Conservation (phyloP, 2,888 invertebrate genomes). For the Aricia artaxerxes region DNA sequence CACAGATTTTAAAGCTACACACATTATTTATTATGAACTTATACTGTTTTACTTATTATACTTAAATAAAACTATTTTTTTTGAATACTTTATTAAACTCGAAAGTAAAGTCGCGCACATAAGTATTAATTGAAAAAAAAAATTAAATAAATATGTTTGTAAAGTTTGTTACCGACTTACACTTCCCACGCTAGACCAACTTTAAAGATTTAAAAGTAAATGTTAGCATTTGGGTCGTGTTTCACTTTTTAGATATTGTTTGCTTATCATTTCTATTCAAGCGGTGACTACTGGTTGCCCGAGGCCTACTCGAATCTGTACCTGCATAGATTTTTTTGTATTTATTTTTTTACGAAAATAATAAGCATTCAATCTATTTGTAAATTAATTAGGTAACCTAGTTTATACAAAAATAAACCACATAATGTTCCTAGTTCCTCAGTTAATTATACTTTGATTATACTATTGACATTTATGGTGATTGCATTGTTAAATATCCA, state of each 20-base stretch:
- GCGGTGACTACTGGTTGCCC: background rate
- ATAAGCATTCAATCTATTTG: background rate
- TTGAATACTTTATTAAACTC: background rate
- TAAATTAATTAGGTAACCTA: background rate
- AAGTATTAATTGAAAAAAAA: background rate
- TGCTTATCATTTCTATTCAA: constrained; percentile 11
- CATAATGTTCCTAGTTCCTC: background rate
- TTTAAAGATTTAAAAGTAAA: constrained; percentile 25
- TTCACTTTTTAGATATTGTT: constrained; percentile 28
- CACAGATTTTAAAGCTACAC: no score
- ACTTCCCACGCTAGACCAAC: constrained; percentile 29
- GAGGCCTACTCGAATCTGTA: background rate
- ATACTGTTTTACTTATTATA: no score
- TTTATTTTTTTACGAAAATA: background rate
- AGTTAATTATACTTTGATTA: background rate
- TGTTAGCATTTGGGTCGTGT: constrained; percentile 18
- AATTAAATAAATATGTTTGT: background rate
- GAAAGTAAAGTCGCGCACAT: background rate
- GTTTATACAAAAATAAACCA: background rate
- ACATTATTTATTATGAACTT: no score
- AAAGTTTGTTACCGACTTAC: background rate
- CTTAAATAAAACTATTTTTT: no score
- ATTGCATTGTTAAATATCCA: background rate
- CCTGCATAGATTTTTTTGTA: background rate
- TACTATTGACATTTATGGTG: background rate